These are phyloP conservation scores for Monodelphis domestica DNA, from an alignment of 2,797 vertebrate genomes.

Conservation along the genomic window DNA sequence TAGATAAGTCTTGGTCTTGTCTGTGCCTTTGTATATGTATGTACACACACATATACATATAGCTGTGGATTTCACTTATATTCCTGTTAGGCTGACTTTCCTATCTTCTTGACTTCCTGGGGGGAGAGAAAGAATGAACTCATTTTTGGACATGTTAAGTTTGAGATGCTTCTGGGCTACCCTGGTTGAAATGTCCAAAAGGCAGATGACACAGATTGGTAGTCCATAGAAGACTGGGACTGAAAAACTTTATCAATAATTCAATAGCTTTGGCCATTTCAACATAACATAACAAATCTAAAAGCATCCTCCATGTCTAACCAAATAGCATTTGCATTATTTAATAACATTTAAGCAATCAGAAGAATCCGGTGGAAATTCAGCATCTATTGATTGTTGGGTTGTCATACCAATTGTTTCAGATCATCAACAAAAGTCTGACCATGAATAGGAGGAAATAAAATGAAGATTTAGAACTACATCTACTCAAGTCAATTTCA, in stretches of 20 bases:
- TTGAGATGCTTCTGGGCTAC: background rate
- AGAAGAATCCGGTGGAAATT: background rate
- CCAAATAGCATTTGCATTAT: slow-evolving; percentile 27
- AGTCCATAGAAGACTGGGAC: background rate
- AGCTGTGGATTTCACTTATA: too few species aligned
- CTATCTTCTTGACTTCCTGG: too few species aligned
- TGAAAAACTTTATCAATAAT: background rate
- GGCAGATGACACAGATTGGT: background rate
- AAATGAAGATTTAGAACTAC: background rate
- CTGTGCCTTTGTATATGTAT: background rate
- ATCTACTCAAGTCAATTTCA: background rate
- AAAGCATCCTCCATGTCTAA: background rate
- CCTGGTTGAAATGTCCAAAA: background rate
- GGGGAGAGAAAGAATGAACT: background rate
- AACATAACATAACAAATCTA: slow-evolving; percentile 41
- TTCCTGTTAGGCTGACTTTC: background rate
- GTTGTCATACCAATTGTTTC: background rate
- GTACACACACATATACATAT: background rate
- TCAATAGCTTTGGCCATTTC: slow-evolving; percentile 20
- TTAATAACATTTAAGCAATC: slow-evolving; percentile 35
- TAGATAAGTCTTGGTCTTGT: background rate
- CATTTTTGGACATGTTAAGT: background rate
- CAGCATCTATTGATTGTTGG: background rate
- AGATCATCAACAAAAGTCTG: background rate
- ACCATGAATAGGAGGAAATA: background rate